Evolutionary conservation across 2,888 invertebrate species (phyloP).

Genomic region (Drosophila longiperda): DNA sequence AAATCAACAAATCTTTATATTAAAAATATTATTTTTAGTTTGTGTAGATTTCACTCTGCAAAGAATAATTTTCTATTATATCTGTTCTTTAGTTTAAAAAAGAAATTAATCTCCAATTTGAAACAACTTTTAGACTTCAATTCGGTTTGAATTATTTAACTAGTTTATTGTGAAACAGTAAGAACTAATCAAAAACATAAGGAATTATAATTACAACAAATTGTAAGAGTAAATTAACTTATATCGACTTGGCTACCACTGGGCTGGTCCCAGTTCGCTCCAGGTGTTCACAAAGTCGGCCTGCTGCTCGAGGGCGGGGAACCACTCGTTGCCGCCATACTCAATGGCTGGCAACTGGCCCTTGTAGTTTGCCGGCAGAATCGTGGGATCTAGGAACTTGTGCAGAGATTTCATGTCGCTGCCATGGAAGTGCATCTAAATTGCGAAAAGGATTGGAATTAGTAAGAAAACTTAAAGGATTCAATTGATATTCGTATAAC

Average conservation of each 20-base stretch:
- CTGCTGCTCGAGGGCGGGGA: slow-evolving; percentile 88
- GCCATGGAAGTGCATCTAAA: slow-evolving; percentile 93
- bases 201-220: slow-evolving; percentile 57
- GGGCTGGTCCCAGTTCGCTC: slow-evolving; percentile 89
- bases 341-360: slow-evolving; percentile 90
- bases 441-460: slow-evolving; percentile 48
- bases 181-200: slow-evolving; percentile 66
- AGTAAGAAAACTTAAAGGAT: not conserved
- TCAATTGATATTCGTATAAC: slow-evolving; percentile 72
- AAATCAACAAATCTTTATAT: not conserved
- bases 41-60: not conserved
- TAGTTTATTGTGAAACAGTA: slow-evolving; percentile 72
- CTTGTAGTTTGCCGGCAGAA: slow-evolving; percentile 91
- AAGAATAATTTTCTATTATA: not conserved
- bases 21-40: not conserved
- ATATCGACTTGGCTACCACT: slow-evolving; percentile 81
- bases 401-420: slow-evolving; percentile 92
- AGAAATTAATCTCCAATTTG: not conserved
- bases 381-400: slow-evolving; percentile 88
- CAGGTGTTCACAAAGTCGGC: slow-evolving; percentile 89
- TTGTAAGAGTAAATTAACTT: slow-evolving; percentile 60
- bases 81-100: not conserved
- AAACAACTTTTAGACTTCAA: not conserved
- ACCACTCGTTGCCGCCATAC: slow-evolving; percentile 92
- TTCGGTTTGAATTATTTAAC: slow-evolving; percentile 57